phyloP scores from a whole-genome alignment of 2,797 vertebrate genomes.

The Gorsachius magnificus region DNA sequence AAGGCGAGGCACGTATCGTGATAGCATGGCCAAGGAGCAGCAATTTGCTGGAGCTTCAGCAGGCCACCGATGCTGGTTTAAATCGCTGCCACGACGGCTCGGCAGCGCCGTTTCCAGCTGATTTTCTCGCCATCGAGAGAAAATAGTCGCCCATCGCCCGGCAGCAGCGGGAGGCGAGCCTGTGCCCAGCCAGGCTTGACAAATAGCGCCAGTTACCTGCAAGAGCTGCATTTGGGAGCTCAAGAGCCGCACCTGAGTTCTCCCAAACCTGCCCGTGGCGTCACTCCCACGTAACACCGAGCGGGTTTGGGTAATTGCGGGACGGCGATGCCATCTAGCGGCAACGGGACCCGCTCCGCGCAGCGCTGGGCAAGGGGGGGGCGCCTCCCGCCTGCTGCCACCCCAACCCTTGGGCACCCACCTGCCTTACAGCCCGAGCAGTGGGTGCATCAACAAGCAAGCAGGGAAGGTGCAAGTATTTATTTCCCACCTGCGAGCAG shows the following conservation, averaged over 20 bases:
- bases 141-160: neutral
- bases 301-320: neutral
- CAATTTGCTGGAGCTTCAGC: neutral
- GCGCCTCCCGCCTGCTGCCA: neutral
- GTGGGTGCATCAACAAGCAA: fast-evolving
- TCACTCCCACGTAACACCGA: fast-evolving
- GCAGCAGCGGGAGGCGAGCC: too few relatives aligned
- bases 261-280: fast-evolving
- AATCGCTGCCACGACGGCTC: fast-evolving
- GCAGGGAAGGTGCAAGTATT: fast-evolving
- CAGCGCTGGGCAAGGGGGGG: neutral
- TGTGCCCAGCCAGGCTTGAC: fast-evolving
- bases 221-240: neutral
- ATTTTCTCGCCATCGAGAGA: neutral
- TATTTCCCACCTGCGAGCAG: too few relatives aligned
- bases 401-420: fast-evolving
- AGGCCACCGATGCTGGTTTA: fast-evolving
- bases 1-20: fast-evolving
- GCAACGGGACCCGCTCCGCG: neutral
- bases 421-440: neutral
- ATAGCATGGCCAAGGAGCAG: fast-evolving
- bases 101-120: fast-evolving
- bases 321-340: conserved; percentile 30
- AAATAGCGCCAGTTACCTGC: fast-evolving
- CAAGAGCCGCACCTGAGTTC: neutral